These are phyloP conservation scores for Drosophila atroscutellata DNA, from an alignment of 2,888 invertebrate genomes.

Conservation along the genomic window DNA sequence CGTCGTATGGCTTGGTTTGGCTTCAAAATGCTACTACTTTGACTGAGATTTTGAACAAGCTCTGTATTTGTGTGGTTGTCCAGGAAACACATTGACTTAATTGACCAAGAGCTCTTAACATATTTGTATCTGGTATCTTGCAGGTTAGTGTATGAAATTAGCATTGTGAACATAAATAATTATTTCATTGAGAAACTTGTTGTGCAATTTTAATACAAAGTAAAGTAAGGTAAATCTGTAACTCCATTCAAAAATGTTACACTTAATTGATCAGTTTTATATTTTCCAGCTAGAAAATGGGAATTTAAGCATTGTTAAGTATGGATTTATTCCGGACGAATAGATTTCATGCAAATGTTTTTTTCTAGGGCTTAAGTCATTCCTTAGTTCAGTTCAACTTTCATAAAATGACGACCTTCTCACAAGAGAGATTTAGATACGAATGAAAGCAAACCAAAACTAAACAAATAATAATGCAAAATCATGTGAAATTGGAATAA, in stretches of 20 bases:
- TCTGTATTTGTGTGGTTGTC: neutral
- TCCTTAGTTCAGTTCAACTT: neutral
- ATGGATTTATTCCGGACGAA: neutral
- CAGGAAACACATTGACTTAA: neutral
- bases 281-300: neutral
- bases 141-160: neutral
- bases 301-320: neutral
- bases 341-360: neutral
- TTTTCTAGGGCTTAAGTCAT: too few relatives aligned
- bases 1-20: constrained; percentile 4
- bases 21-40: constrained; percentile 5
- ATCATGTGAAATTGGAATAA: neutral
- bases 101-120: neutral
- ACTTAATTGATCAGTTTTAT: neutral
- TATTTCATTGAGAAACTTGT: neutral
- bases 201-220: neutral
- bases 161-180: neutral
- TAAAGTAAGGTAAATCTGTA: accelerated
- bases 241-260: accelerated
- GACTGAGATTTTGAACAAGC: constrained; percentile 12
- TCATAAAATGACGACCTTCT: accelerated
- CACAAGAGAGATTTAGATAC: neutral
- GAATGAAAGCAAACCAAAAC: neutral
- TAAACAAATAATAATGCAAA: neutral
- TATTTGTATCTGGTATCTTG: neutral